Evolutionary conservation across 2,888 invertebrate genomes (phyloP).

Genomic region (Drosophila maculinotata): DNA sequence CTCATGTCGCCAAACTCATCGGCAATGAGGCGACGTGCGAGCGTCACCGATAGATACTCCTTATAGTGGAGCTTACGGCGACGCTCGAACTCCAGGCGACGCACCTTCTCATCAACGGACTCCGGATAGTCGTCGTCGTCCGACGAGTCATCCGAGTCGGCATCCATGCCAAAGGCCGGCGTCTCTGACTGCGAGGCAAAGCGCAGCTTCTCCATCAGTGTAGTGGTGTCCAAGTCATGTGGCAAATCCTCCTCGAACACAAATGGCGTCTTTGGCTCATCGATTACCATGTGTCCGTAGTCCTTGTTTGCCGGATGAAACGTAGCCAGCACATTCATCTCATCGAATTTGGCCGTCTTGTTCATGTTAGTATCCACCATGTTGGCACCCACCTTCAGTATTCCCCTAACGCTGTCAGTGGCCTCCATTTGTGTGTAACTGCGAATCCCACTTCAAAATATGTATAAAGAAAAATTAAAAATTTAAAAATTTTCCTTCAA

Average conservation of each 20-base stretch:
- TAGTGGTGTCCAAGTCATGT: constrained; percentile 88
- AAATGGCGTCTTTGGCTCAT: constrained; percentile 98
- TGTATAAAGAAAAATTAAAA: neutral
- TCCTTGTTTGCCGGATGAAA: constrained; percentile 99
- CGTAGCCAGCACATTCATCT: constrained; percentile 99
- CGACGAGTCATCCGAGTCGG: constrained; percentile 86
- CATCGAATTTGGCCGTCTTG: constrained; percentile 93
- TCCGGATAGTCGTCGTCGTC: constrained; percentile 87
- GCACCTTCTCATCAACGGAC: constrained; percentile 88
- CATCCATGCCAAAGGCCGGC: constrained; percentile 84
- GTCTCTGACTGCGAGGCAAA: constrained; percentile 80
- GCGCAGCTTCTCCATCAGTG: constrained; percentile 89
- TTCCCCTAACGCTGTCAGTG: constrained; percentile 33
- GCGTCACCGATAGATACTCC: constrained; percentile 96
- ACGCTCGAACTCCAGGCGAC: constrained; percentile 93
- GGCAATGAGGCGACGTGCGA: constrained; percentile 95
- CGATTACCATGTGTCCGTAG: constrained; percentile 99
- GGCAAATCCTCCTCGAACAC: constrained; percentile 87
- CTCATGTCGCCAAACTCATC: constrained; percentile 95
- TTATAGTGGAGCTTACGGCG: constrained; percentile 98
- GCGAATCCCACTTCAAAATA: neutral
- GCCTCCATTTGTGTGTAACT: constrained; percentile 16
- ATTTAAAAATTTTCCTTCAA: constrained; percentile 4
- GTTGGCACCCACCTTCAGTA: constrained; percentile 33
- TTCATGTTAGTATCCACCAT: neutral